Base-by-base conservation (phyloP, 2,797 vertebrate species). In the Lithobates pipiens region DNA sequence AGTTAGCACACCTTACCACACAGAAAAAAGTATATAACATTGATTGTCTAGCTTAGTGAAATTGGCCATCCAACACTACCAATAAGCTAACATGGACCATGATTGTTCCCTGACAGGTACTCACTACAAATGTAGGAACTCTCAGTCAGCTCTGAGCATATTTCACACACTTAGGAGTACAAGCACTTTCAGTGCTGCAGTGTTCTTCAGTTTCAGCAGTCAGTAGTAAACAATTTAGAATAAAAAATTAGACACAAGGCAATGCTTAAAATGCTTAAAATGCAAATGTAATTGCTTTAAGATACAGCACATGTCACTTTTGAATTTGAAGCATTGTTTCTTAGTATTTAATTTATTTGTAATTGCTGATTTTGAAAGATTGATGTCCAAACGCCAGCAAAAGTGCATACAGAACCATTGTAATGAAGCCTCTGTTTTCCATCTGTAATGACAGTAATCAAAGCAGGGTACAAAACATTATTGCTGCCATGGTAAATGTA, bases 201-300 rank as follows among this genome's bases (percentile, higher is more conserved):
- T 7, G 9, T 57, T 6, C 54, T 57, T 57, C 7, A 57, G 23
- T 61, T 5, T 61, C 54, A 61, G 8, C 39, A 68, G 76, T 67
- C 23, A 29, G 27, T 18, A 21, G n/a, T 65, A 77, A 77, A 34
- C 25, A 65, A 36, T 76, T 77, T n/a, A 9, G 27, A 36, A 77
- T 67, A 65, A 67, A 25, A 8, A 13, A 76, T 76, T 4, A 77
- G 34, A 1, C 23, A 79, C 9, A 23, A 4, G 29, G 15, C 15
- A 69, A 69, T 68, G 11, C 29, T 79, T 13, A 18, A 79, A 69
- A 69, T 68, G 11, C 29, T 79, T 13, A 18, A 79, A 25, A 69
- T 68, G 36, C 34, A 68, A 79, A 79, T 79, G n/a, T 68, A 9
- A 16, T 46, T 78, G 39, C 25, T 29, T 68, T 18, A 39, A 61